Conservation (phyloP, 2,113 vertebrate genomes). For the Helogale parvula region DNA sequence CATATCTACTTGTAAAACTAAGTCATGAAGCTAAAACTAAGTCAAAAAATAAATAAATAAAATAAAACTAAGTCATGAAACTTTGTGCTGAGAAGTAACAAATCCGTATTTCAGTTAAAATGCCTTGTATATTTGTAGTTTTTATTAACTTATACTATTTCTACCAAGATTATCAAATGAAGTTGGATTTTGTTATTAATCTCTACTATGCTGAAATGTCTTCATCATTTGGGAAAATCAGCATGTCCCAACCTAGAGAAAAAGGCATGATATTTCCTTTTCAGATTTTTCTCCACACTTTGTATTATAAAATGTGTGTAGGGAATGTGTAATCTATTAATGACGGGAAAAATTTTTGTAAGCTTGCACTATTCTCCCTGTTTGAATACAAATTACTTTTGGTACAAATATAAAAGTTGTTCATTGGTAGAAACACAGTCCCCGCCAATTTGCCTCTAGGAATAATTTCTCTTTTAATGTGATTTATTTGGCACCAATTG, state of each 20-base stretch:
- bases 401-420: constrained; percentile 41
- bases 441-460: constrained; percentile 51
- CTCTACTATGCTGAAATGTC: neutral
- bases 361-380: neutral
- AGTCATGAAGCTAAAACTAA: neutral
- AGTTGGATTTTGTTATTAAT: constrained; percentile 2
- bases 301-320: neutral
- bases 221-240: constrained; percentile 16
- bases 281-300: neutral
- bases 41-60: neutral
- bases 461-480: constrained; percentile 31
- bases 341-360: constrained; percentile 28
- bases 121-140: neutral
- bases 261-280: neutral
- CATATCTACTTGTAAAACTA: constrained; percentile 4
- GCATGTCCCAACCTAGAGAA: neutral
- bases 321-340: neutral
- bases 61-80: neutral
- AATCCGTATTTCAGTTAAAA: constrained; percentile 24
- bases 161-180: constrained; percentile 2
- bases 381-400: constrained; percentile 59
- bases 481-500: constrained; percentile 22
- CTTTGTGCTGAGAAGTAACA: neutral
- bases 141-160: neutral
- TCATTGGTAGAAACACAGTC: constrained; percentile 27